These are phyloP conservation scores for Lepus europaeus DNA, from an alignment of 2,113 vertebrate genomes.

Conservation along the genomic window DNA sequence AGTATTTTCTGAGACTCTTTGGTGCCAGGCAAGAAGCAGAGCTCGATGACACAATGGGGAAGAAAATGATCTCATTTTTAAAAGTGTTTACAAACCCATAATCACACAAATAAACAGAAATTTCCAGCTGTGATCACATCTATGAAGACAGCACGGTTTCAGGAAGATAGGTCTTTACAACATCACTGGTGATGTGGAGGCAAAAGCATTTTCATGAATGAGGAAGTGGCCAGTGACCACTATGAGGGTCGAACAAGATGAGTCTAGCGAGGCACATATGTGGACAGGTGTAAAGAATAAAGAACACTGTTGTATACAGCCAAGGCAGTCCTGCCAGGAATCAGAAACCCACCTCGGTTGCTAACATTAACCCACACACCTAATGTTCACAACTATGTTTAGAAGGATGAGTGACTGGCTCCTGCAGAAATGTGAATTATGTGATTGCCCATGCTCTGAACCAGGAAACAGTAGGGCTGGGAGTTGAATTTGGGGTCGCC, in stretches of 20 bases:
- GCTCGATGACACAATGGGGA: neutral
- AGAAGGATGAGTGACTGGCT: neutral
- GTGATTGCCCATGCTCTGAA: neutral
- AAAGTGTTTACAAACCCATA: neutral
- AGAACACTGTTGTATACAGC: neutral
- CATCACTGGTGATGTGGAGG: neutral
- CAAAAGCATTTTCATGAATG: neutral
- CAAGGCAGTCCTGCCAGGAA: neutral
- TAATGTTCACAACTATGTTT: neutral
- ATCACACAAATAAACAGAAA: conserved; percentile 6
- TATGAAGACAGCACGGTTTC: neutral
- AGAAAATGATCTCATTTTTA: neutral
- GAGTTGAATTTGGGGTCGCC: neutral
- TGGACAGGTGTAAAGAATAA: neutral
- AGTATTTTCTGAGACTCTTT: conserved; percentile 9
- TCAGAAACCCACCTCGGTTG: neutral
- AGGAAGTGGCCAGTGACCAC: neutral
- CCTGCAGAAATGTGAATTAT: neutral
- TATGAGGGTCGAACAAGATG: neutral
- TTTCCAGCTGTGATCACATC: neutral
- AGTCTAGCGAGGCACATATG: neutral
- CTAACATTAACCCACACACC: neutral
- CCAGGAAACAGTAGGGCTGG: neutral
- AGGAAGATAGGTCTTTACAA: neutral
- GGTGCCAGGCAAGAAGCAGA: neutral